Conservation (phyloP, 2,888 invertebrate genomes). For the Pelosia muscerda region DNA sequence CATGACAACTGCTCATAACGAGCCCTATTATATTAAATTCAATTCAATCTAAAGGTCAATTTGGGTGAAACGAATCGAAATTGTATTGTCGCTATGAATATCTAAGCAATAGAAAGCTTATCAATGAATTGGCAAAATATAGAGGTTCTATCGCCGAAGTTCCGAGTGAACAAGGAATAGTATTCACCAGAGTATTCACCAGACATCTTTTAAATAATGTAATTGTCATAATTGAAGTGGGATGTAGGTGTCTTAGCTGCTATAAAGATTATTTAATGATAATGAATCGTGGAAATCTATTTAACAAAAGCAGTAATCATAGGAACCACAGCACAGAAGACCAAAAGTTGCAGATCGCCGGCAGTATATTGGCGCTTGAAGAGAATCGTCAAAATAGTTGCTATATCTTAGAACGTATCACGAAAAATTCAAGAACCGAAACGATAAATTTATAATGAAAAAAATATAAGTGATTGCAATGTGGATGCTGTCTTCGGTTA, state of each 20-base stretch:
- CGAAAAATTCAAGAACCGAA: too few species aligned
- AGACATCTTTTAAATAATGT: background rate
- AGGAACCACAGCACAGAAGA: too few species aligned
- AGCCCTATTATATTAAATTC: slow-evolving; percentile 59
- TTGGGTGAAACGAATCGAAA: slow-evolving; percentile 45
- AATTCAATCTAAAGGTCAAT: slow-evolving; percentile 56
- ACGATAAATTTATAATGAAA: slow-evolving; percentile 17
- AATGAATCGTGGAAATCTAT: too few species aligned
- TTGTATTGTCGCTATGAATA: slow-evolving; percentile 36
- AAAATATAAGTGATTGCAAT: slow-evolving; percentile 40
- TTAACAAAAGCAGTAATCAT: too few species aligned
- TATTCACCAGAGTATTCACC: background rate
- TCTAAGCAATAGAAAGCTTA: slow-evolving; percentile 62
- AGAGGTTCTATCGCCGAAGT: background rate
- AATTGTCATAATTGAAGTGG: background rate
- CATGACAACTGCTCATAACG: slow-evolving; percentile 57
- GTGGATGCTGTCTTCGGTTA: slow-evolving; percentile 66
- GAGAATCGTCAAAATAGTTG: too few species aligned
- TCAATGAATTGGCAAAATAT: slow-evolving; percentile 60
- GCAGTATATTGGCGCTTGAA: too few species aligned
- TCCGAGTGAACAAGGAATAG: background rate
- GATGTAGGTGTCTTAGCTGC: too few species aligned
- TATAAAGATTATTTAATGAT: too few species aligned
- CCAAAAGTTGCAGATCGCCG: too few species aligned
- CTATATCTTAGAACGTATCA: too few species aligned